phyloP scores from a whole-genome alignment of 2,888 invertebrate species.

The Stegophylla sp. region DNA sequence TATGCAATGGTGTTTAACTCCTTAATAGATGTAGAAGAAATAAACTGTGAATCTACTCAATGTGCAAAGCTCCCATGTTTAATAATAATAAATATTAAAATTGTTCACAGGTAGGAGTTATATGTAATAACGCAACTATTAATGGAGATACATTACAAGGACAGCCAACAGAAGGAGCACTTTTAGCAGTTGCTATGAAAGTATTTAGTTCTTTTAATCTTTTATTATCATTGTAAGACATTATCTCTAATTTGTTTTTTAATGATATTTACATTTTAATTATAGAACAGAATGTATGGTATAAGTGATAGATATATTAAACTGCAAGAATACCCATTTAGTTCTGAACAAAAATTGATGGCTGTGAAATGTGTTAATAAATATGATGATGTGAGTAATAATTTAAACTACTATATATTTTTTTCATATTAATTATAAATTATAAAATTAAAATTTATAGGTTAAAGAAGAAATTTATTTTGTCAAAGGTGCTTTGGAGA shows the following conservation, averaged over 20 bases:
- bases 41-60: no score
- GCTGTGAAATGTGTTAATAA: slow-evolving; percentile 89
- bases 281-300: slow-evolving; percentile 81
- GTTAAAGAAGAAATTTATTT: slow-evolving; percentile 81
- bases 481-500: slow-evolving; percentile 95
- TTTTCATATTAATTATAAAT: background rate
- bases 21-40: no score
- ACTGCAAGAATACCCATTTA: slow-evolving; percentile 94
- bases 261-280: slow-evolving; percentile 52
- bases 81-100: no score
- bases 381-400: slow-evolving; percentile 70
- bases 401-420: slow-evolving; percentile 18
- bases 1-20: no score
- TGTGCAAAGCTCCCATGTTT: no score
- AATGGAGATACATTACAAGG: slow-evolving; percentile 85
- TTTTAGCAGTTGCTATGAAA: slow-evolving; percentile 91
- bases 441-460: slow-evolving; percentile 62
- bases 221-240: background rate
- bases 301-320: slow-evolving; percentile 80
- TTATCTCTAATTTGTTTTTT: slow-evolving; percentile 2
- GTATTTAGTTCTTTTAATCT: slow-evolving; percentile 63
- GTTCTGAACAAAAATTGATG: slow-evolving; percentile 98
- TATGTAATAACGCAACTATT: slow-evolving; percentile 95
- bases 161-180: slow-evolving; percentile 97
- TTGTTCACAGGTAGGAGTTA: slow-evolving; percentile 73